Conservation (phyloP, 2,888 invertebrate genomes). For the Xanthorhoe spadicearia region DNA sequence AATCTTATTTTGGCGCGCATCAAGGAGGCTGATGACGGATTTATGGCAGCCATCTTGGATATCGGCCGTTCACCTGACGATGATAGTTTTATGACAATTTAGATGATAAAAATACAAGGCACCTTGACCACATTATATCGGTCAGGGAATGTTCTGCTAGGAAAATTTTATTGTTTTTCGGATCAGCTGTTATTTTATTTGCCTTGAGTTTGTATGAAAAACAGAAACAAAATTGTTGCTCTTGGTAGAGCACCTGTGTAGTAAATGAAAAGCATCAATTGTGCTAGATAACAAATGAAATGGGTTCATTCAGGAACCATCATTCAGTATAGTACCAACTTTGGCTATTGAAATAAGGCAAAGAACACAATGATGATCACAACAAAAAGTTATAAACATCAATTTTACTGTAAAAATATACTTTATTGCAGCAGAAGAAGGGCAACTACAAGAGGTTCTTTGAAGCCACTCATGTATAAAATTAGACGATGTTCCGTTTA, state of each 20-base stretch:
- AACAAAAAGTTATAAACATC: too few relatives aligned
- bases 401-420: background rate
- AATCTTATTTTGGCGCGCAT: slow-evolving; percentile 85
- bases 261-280: too few relatives aligned
- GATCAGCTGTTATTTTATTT: slow-evolving; percentile 5
- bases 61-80: slow-evolving; percentile 81
- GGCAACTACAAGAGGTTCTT: slow-evolving; percentile 25
- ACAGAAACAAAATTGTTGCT: too few relatives aligned
- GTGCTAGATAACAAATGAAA: too few relatives aligned
- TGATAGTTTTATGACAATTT: slow-evolving; percentile 77
- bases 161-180: slow-evolving; percentile 9
- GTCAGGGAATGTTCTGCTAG: slow-evolving; percentile 46
- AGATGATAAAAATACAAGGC: slow-evolving; percentile 73
- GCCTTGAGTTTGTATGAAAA: too few relatives aligned
- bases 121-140: slow-evolving; percentile 72
- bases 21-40: slow-evolving; percentile 79
- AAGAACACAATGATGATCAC: too few relatives aligned
- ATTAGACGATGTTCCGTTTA: slow-evolving; percentile 50
- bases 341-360: too few relatives aligned
- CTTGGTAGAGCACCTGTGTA: too few relatives aligned
- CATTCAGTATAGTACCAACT: too few relatives aligned
- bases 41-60: slow-evolving; percentile 78
- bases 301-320: too few relatives aligned
- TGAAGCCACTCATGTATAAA: slow-evolving; percentile 34
- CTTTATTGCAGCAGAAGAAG: background rate